Percentiles rank a stretch among this genome's conserved stretches.
Conservation (phyloP, 37 sponge, comb jelly and placozoan species). For the Tethya wilhelma region DNA sequence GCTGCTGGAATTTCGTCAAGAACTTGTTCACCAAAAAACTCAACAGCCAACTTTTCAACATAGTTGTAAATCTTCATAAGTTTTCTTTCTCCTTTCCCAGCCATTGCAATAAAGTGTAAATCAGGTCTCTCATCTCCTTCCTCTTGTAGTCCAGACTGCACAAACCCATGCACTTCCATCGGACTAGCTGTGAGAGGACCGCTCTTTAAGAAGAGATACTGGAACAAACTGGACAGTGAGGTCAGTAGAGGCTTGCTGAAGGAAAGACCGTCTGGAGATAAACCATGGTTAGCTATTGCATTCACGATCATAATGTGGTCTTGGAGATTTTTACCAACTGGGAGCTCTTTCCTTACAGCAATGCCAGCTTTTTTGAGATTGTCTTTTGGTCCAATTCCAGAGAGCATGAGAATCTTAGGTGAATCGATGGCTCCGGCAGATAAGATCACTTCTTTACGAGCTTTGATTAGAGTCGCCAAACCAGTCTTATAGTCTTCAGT, state of each 20-base stretch:
- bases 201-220: not conserved
- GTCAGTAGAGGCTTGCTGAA: not conserved
- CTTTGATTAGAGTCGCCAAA: conserved; percentile 33
- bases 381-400: conserved; percentile 81
- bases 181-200: conserved; percentile 8
- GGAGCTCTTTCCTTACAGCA: conserved; percentile 57
- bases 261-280: not conserved
- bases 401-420: conserved; percentile 75
- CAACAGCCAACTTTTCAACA: not conserved
- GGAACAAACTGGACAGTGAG: not conserved
- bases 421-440: conserved; percentile 81
- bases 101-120: conserved; percentile 41
- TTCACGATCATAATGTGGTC: conserved; percentile 72
- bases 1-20: not conserved
- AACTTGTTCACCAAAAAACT: conserved; percentile 21
- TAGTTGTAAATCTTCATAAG: not conserved
- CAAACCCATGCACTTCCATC: conserved; percentile 55
- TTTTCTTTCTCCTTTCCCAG: conserved; percentile 9
- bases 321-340: conserved; percentile 87
- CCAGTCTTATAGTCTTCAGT: conserved; percentile 33
- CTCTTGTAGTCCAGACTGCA: conserved; percentile 15
- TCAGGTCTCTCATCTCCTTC: conserved; percentile 38
- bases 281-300: not conserved
- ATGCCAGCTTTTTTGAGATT: conserved; percentile 47
- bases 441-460: conserved; percentile 72